phyloP scores from a whole-genome alignment of 2,113 vertebrate genomes.

The Lontra canadensis region DNA sequence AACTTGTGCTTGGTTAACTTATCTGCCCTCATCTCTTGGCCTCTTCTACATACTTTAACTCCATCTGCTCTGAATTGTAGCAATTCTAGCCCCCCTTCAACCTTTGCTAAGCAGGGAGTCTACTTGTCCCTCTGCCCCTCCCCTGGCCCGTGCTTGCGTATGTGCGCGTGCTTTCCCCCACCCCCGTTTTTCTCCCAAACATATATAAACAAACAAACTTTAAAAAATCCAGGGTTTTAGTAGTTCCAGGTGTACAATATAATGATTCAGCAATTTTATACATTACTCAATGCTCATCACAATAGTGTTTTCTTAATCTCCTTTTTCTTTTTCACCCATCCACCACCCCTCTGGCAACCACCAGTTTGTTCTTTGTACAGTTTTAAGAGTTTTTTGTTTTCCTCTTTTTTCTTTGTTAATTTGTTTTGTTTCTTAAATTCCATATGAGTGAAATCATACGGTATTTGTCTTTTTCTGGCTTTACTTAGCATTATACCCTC shows the following conservation, averaged over 20 bases:
- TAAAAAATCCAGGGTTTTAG: background rate
- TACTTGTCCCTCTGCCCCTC: background rate
- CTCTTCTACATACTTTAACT: background rate
- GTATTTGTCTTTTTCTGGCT: background rate
- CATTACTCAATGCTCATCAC: background rate
- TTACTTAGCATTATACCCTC: background rate
- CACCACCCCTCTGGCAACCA: background rate
- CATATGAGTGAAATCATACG: background rate
- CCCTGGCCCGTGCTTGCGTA: rapidly evolving
- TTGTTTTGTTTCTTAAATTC: background rate
- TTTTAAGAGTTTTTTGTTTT: background rate
- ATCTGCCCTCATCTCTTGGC: background rate
- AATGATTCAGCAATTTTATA: background rate
- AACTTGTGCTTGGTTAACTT: background rate
- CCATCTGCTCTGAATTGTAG: background rate
- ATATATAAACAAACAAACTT: too few relatives aligned
- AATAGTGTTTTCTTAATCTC: background rate
- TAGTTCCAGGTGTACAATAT: background rate
- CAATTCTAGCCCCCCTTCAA: background rate
- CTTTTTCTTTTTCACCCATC: background rate
- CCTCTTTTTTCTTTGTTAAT: background rate
- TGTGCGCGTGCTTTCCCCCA: rapidly evolving
- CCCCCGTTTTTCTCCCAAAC: background rate
- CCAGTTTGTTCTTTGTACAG: background rate
- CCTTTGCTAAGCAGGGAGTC: background rate